Conservation (phyloP, 2,888 invertebrate genomes). For the Chesias legatella region DNA sequence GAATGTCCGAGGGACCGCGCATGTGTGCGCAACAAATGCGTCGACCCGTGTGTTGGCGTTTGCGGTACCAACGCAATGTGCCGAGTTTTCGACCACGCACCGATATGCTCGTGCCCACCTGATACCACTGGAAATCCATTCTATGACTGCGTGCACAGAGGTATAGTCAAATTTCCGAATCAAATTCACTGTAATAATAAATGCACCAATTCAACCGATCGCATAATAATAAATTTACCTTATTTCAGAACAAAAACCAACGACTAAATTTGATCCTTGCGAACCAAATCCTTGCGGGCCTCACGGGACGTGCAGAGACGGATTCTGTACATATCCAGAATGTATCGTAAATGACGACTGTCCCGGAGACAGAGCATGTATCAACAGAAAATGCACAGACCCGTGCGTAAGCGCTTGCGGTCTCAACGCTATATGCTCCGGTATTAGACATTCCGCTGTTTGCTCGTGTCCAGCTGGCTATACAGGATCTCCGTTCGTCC, state of each 20-base stretch:
- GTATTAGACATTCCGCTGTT: conserved; percentile 84
- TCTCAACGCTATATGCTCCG: conserved; percentile 90
- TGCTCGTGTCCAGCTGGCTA: conserved; percentile 91
- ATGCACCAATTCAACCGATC: neutral
- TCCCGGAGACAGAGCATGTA: conserved; percentile 89
- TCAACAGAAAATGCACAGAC: conserved; percentile 90
- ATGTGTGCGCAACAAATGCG: conserved; percentile 88
- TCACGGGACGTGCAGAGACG: conserved; percentile 84
- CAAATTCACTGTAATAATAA: neutral
- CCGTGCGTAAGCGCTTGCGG: conserved; percentile 92
- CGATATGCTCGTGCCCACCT: conserved; percentile 88
- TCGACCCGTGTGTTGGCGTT: conserved; percentile 90
- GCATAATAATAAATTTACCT: neutral
- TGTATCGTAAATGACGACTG: conserved; percentile 94
- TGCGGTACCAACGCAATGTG: conserved; percentile 90
- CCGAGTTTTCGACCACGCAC: conserved; percentile 79
- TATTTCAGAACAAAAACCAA: conserved; percentile 48
- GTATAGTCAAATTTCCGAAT: conserved; percentile 29
- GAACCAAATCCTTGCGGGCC: conserved; percentile 86
- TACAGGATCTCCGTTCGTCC: conserved; percentile 87
- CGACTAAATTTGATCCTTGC: conserved; percentile 80
- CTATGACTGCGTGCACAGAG: conserved; percentile 79
- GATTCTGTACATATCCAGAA: conserved; percentile 88
- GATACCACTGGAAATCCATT: conserved; percentile 90
- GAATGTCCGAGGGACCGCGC: conserved; percentile 89